Evolutionary conservation across 1,140 invertebrate species (phyloP).

Genomic region (Chrysomallon squamiferum): DNA sequence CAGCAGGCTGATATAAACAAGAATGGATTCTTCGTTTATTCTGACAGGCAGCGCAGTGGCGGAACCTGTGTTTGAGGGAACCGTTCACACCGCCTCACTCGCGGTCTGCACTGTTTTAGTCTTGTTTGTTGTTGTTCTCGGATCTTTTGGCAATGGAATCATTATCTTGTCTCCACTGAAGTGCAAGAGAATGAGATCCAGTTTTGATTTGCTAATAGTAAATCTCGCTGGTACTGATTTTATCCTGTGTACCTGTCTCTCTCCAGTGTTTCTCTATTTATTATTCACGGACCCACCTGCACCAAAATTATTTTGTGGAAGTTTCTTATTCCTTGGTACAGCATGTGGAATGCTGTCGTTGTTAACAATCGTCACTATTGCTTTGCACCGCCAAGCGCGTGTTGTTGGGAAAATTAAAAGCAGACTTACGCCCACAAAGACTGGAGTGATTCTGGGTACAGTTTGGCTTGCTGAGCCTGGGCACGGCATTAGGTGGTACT

Average conservation of each 20-base stretch:
- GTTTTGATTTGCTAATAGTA: slow-evolving; percentile 41
- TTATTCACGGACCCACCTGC: slow-evolving; percentile 38
- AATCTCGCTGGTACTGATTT: slow-evolving; percentile 47
- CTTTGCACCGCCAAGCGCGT: slow-evolving; percentile 34
- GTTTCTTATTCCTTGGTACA: slow-evolving; percentile 37
- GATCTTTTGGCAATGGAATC: slow-evolving; percentile 42
- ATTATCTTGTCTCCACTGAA: slow-evolving; percentile 36
- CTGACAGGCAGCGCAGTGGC: background rate
- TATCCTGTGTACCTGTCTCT: slow-evolving; percentile 39
- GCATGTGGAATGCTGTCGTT: slow-evolving; percentile 41
- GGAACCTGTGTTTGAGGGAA: slow-evolving; percentile 31
- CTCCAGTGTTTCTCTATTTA: slow-evolving; percentile 41
- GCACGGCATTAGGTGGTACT: slow-evolving; percentile 33
- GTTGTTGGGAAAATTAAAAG: slow-evolving; percentile 32
- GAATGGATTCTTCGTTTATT: background rate
- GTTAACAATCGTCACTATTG: slow-evolving; percentile 40
- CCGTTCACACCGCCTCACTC: slow-evolving; percentile 40
- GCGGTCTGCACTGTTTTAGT: slow-evolving; percentile 43
- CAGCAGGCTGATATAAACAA: background rate
- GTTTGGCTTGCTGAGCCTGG: slow-evolving; percentile 37
- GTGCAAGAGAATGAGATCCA: slow-evolving; percentile 27
- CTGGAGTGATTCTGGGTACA: slow-evolving; percentile 28
- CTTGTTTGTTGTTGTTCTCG: slow-evolving; percentile 39
- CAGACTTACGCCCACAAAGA: slow-evolving; percentile 22
- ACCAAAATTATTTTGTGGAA: slow-evolving; percentile 42